Conservation (phyloP, 2,888 invertebrate species). For the Archaeoteleia sp. region DNA sequence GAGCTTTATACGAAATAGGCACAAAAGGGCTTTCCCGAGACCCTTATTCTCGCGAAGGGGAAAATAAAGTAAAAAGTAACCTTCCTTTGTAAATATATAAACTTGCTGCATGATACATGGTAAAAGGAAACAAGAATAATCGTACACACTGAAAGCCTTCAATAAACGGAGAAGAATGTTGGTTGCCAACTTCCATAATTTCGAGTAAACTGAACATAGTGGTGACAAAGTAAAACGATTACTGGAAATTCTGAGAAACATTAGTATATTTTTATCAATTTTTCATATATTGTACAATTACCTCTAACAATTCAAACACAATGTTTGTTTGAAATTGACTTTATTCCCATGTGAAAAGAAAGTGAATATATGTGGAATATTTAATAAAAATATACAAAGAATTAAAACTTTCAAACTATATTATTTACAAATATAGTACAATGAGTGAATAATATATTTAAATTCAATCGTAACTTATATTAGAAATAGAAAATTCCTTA, state of each 20-base stretch:
- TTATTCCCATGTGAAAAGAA: conserved; percentile 34
- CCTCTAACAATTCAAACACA: too few relatives aligned
- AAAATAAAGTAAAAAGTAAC: conserved; percentile 46
- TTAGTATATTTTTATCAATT: too few relatives aligned
- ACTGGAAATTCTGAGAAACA: too few relatives aligned
- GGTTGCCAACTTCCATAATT: too few relatives aligned
- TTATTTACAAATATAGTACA: conserved; percentile 36
- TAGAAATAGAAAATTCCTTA: too few relatives aligned
- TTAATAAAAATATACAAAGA: conserved; percentile 35
- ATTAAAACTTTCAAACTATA: conserved; percentile 36
- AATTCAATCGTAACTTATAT: too few relatives aligned
- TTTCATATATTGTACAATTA: too few relatives aligned
- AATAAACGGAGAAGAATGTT: background rate
- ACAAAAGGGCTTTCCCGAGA: conserved; percentile 36
- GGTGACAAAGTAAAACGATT: too few relatives aligned
- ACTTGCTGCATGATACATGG: conserved; percentile 25
- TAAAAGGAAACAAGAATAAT: conserved; percentile 47
- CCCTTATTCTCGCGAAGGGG: conserved; percentile 34
- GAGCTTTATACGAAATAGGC: conserved; percentile 37
- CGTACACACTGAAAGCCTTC: conserved; percentile 35
- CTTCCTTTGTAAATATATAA: conserved; percentile 39
- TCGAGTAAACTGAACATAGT: too few relatives aligned
- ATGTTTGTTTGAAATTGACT: too few relatives aligned
- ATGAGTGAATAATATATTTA: too few relatives aligned
- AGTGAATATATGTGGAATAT: conserved; percentile 23